Conservation (phyloP, 2,113 vertebrate genomes). For the Cacatua alba region DNA sequence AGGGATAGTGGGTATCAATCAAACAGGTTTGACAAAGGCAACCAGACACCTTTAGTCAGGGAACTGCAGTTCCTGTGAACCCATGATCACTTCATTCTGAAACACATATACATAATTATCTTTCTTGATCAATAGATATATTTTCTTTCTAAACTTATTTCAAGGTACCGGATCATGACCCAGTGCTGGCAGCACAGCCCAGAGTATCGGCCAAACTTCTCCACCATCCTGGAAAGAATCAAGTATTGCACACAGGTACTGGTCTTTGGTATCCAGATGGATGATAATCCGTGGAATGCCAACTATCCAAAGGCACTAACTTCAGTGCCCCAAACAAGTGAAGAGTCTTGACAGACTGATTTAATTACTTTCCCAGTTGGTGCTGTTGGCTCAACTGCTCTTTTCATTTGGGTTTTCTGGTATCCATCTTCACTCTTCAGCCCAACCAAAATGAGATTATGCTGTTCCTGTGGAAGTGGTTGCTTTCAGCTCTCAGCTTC, state of each 20-base stretch:
- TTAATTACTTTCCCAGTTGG: neutral
- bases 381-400: neutral
- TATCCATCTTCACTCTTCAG: neutral
- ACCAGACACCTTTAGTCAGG: neutral
- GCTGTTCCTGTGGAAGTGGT: neutral
- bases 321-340: neutral
- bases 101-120: neutral
- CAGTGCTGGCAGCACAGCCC: conserved; percentile 95
- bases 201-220: conserved; percentile 88
- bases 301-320: neutral
- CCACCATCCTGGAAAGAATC: conserved; percentile 88
- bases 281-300: neutral
- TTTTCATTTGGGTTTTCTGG: neutral
- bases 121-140: neutral
- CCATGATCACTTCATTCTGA: neutral
- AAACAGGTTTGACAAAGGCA: neutral
- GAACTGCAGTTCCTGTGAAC: neutral
- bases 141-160: neutral
- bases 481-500: neutral
- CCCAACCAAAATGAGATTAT: neutral
- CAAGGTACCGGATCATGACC: conserved; percentile 90
- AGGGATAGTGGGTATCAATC: neutral
- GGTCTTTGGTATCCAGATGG: neutral
- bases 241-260: conserved; percentile 90
- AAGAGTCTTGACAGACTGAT: neutral